Conservation (phyloP, 2,113 vertebrate genomes). For the Gracilinanus agilis region DNA sequence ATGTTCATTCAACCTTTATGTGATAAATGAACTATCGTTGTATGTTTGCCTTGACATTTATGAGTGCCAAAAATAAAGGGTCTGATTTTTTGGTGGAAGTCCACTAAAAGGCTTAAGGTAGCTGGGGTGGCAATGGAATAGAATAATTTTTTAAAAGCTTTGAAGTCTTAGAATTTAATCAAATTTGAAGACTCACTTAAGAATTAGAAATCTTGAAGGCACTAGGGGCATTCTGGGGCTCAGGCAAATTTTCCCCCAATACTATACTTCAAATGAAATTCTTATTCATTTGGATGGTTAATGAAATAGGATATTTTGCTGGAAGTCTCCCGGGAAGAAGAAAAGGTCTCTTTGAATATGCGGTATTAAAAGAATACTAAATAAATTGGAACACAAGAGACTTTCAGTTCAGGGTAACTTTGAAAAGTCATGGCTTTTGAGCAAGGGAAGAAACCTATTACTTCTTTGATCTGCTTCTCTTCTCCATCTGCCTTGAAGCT, state of each 20-base stretch:
- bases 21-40: constrained; percentile 76
- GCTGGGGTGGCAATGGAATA: constrained; percentile 47
- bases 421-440: constrained; percentile 53
- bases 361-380: constrained; percentile 66
- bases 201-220: constrained; percentile 51
- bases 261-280: constrained; percentile 70
- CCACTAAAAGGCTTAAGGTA: constrained; percentile 62
- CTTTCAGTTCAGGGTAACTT: constrained; percentile 54
- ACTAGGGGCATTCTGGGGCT: constrained; percentile 52
- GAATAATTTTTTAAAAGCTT: constrained; percentile 66
- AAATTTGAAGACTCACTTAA: constrained; percentile 70
- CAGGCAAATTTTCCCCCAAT: constrained; percentile 69
- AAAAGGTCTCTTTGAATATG: constrained; percentile 55
- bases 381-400: constrained; percentile 51
- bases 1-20: constrained; percentile 63
- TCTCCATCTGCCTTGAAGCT: constrained; percentile 16
- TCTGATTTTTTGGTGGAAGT: constrained; percentile 53
- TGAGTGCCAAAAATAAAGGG: constrained; percentile 71
- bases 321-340: constrained; percentile 44
- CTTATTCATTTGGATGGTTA: constrained; percentile 68
- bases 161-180: constrained; percentile 73
- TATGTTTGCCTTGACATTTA: constrained; percentile 70
- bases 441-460: constrained; percentile 27
- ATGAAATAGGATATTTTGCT: constrained; percentile 60
- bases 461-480: constrained; percentile 45